Percentiles rank a stretch among this genome's conserved stretches.
phyloP scores from a whole-genome alignment of 2,113 vertebrate genomes.

The cattle (Bos taurus) region ARS-UCD2.0 NC_037331.1:17310501-17311000 shows the following conservation, averaged over 20 bases:
- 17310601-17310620: not conserved
- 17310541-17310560: constrained; percentile 37
- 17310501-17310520: constrained; percentile 63
- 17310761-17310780: not conserved
- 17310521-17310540: constrained; percentile 52
- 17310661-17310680: not conserved
- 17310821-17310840: not conserved
- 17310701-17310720: not conserved
- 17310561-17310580: constrained; percentile 72
- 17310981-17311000: too few relatives aligned
- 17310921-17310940: not conserved
- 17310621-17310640: not conserved
- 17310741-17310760: not conserved
- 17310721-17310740: not conserved
- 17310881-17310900: not conserved
- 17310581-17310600: constrained; percentile 57
- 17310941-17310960: not conserved
- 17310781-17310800: not conserved
- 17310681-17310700: not conserved
- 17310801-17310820: not conserved
- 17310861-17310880: not conserved
- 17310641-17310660: not conserved
- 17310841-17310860: not conserved
- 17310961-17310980: not conserved
- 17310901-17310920: not conserved